These are phyloP conservation scores for Orthosia cruda DNA, from an alignment of 2,888 invertebrate species.

Conservation along the genomic window DNA sequence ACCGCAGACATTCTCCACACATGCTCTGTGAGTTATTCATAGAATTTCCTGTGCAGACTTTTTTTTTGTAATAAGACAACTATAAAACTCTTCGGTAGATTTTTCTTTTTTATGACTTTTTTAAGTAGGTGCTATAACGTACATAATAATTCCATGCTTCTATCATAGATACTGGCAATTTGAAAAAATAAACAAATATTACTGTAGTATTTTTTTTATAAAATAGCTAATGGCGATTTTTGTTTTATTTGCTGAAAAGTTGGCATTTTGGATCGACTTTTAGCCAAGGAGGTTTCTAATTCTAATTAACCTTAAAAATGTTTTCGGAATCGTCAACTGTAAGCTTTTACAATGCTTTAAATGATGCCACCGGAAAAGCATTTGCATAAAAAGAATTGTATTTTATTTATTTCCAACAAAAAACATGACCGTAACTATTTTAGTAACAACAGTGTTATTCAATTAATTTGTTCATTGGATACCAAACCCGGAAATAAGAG, in stretches of 20 bases:
- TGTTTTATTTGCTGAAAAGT: not conserved
- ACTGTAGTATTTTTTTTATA: not conserved
- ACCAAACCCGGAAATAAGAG: conserved; percentile 51
- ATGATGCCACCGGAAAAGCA: not conserved
- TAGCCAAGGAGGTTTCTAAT: not conserved
- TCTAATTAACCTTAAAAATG: not conserved
- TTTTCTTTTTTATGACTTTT: conserved; percentile 6
- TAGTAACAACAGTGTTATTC: conserved; percentile 16
- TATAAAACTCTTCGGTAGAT: conserved; percentile 27
- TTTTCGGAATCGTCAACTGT: not conserved
- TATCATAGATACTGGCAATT: conserved; percentile 15
- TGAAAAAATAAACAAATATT: not conserved
- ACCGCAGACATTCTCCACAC: conserved; percentile 37
- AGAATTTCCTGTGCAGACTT: conserved; percentile 13
- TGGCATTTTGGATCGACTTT: conserved; percentile 3
- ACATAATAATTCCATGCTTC: not conserved
- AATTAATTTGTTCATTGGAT: conserved; percentile 48
- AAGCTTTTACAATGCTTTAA: not conserved
- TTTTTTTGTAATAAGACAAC: conserved; percentile 36
- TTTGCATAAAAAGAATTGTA: not conserved
- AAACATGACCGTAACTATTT: conserved; percentile 22
- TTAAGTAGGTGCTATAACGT: no score
- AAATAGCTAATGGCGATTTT: not conserved
- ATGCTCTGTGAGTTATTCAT: conserved; percentile 43
- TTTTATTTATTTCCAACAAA: not conserved